These are phyloP conservation scores for Tinea trinotella DNA, from an alignment of 2,888 invertebrate genomes.

Conservation along the genomic window DNA sequence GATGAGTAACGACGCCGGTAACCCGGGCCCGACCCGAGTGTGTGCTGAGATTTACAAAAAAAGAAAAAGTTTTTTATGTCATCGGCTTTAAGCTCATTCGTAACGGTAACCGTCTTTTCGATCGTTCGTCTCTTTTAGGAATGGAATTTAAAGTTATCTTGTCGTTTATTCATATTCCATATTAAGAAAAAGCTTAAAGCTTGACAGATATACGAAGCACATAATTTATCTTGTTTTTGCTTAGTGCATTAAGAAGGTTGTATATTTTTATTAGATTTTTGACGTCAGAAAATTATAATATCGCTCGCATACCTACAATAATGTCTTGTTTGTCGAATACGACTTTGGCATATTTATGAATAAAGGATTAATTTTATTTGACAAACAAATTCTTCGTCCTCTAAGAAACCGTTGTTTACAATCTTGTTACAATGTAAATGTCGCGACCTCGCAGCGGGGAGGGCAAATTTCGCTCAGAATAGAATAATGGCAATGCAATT, in stretches of 20 bases:
- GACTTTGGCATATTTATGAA: not conserved
- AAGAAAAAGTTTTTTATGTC: conserved; percentile 50
- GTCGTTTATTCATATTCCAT: conserved; percentile 34
- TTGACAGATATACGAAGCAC: conserved; percentile 19
- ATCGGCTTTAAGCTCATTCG: conserved; percentile 60
- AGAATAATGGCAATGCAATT: conserved; percentile 49
- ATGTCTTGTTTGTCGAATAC: not conserved
- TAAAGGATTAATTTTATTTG: not conserved
- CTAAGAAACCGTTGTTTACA: not conserved
- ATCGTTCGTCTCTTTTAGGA: conserved; percentile 47
- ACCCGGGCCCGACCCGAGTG: conserved; percentile 39
- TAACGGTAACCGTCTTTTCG: conserved; percentile 64
- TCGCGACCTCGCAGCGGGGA: conserved; percentile 1
- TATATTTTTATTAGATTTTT: conserved; percentile 9
- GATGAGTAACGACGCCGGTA: conserved; percentile 62
- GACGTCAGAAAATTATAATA: not conserved
- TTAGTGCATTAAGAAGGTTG: not conserved
- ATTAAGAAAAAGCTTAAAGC: conserved; percentile 18
- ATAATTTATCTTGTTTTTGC: conserved; percentile 8
- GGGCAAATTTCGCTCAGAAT: conserved; percentile 27
- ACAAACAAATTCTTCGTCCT: not conserved
- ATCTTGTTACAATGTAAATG: not conserved
- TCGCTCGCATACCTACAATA: not conserved
- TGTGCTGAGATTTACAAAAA: conserved; percentile 53
- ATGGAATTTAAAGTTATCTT: conserved; percentile 53